Conservation (phyloP, 2,888 invertebrate genomes). For the Drosophila percnosoma region DNA sequence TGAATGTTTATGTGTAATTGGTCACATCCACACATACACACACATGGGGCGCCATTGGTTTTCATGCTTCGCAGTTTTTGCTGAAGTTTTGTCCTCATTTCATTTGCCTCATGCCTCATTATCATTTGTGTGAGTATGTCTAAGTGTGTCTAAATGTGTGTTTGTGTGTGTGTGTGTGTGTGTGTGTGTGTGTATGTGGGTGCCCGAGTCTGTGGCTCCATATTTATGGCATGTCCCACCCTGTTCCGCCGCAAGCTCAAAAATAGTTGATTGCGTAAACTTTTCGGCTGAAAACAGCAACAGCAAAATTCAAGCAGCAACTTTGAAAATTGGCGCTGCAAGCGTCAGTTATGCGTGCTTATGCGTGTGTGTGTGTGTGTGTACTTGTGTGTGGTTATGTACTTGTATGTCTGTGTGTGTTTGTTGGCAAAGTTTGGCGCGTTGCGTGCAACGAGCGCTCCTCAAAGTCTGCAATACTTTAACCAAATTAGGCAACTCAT, state of each 20-base stretch:
- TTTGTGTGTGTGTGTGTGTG: constrained; percentile 7
- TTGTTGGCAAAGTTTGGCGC: constrained; percentile 57
- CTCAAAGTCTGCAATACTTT: constrained; percentile 62
- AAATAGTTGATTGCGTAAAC: constrained; percentile 71
- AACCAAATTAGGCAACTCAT: constrained; percentile 70
- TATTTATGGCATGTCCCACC: constrained; percentile 30
- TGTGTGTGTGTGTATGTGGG: constrained; percentile 9
- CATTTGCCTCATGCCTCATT: constrained; percentile 39
- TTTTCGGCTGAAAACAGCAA: constrained; percentile 57
- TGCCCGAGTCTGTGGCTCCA: constrained; percentile 38
- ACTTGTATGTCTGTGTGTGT: constrained; percentile 42
- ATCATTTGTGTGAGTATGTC: constrained; percentile 15
- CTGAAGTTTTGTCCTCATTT: constrained; percentile 67
- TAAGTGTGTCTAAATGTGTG: constrained; percentile 1
- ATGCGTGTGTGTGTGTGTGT: constrained; percentile 12
- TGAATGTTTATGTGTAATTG: constrained; percentile 39
- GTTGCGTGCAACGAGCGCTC: constrained; percentile 66
- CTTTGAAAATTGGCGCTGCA: constrained; percentile 37
- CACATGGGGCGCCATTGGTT: constrained; percentile 59
- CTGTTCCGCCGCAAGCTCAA: constrained; percentile 9
- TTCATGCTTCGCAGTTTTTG: constrained; percentile 59
- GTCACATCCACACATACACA: constrained; percentile 10
- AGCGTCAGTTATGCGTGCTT: constrained; percentile 21
- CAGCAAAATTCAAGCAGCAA: constrained; percentile 52
- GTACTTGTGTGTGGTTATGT: constrained; percentile 45